These are phyloP conservation scores for Mastacembelus armatus DNA, from an alignment of 2,797 vertebrate genomes.

Conservation along the genomic window DNA sequence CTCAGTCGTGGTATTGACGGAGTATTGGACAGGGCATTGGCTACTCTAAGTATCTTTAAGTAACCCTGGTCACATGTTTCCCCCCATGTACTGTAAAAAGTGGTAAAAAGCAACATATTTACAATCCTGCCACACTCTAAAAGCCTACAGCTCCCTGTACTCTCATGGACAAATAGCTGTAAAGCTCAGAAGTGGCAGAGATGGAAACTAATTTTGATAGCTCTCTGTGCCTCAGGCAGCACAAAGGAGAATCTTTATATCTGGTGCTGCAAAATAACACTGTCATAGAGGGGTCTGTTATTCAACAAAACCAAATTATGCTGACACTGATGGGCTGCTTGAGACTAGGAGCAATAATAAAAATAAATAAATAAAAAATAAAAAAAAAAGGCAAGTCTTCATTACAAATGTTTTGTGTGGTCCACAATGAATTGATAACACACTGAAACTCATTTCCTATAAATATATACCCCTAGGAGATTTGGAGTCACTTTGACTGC, in stretches of 20 bases:
- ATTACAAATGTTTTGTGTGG: constrained; percentile 68
- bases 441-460: constrained; percentile 72
- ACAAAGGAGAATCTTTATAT: constrained; percentile 67
- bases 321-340: constrained; percentile 69
- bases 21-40: too few relatives aligned
- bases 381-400: constrained; percentile 65
- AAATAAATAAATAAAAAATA: too few relatives aligned
- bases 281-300: constrained; percentile 63
- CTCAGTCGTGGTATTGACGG: too few relatives aligned
- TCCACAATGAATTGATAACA: constrained; percentile 61
- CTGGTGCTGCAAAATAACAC: constrained; percentile 59
- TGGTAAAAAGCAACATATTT: constrained; percentile 3
- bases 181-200: constrained; percentile 39
- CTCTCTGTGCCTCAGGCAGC: constrained; percentile 42
- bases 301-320: constrained; percentile 77
- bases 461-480: constrained; percentile 64
- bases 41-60: background rate
- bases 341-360: constrained; percentile 67
- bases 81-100: background rate
- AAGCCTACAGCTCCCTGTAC: constrained; percentile 5
- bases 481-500: constrained; percentile 45
- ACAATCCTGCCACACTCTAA: constrained; percentile 4
- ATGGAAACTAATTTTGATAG: constrained; percentile 63
- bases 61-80: background rate
- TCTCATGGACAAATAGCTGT: constrained; percentile 34